phyloP scores from a whole-genome alignment of 2,888 invertebrate genomes.

The Melanophora roralis region DNA sequence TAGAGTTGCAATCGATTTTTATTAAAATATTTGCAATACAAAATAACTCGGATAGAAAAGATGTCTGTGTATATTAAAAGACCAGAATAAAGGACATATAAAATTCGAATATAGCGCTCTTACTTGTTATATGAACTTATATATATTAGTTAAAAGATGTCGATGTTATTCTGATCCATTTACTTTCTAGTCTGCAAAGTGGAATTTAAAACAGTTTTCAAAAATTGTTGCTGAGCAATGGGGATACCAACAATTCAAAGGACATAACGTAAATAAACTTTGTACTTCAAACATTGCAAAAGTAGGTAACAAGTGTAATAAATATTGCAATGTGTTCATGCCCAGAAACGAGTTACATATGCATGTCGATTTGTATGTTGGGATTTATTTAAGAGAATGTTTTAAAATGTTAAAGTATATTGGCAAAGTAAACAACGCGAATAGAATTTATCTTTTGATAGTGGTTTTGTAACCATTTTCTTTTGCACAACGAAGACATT shows the following conservation, averaged over 20 bases:
- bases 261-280: constrained; percentile 55
- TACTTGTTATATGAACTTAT: too few species aligned
- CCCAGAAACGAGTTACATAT: constrained; percentile 22
- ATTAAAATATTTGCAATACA: too few species aligned
- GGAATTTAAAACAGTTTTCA: constrained; percentile 59
- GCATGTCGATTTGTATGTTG: constrained; percentile 22
- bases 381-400: constrained; percentile 36
- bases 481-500: neutral
- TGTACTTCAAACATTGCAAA: constrained; percentile 53
- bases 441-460: constrained; percentile 48
- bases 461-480: constrained; percentile 45
- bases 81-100: too few species aligned
- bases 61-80: too few species aligned
- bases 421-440: constrained; percentile 21
- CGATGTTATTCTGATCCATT: constrained; percentile 25
- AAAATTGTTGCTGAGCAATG: constrained; percentile 36
- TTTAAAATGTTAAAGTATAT: constrained; percentile 15
- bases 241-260: too few species aligned
- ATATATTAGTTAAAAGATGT: constrained; percentile 24
- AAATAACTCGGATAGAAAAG: too few species aligned
- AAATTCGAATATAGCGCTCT: too few species aligned
- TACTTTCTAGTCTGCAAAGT: constrained; percentile 46
- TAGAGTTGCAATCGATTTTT: too few species aligned
- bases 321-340: constrained; percentile 49
- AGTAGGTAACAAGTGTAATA: constrained; percentile 61